Evolutionary conservation across 2,113 vertebrate species (phyloP), one percentile per base, ranked within the genome.

Genomic region (Arothron firmamentum): DNA sequence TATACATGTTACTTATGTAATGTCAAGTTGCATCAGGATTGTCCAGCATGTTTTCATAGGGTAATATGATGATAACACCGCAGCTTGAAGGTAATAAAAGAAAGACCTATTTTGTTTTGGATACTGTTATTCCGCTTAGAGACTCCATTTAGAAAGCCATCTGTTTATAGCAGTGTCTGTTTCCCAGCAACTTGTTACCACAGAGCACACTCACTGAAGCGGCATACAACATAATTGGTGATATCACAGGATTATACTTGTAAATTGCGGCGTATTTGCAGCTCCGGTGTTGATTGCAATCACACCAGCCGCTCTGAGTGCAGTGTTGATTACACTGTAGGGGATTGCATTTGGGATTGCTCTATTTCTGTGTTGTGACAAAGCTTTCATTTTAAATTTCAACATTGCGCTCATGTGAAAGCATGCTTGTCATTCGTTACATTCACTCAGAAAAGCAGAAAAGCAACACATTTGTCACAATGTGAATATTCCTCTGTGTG

Each of bases 181-280:
- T 74, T 88, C 86, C 79, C 77, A 75, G 88, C 87, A 90, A 88
- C 86, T 60, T 62, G 69, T 78, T 67, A 72, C 19, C 63, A 72
- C 65, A 62, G 45, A 53, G 65, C 50, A 68, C 70, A 78, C 67
- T 71, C 67, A 60, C 23, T 53, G 65, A 47, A n/a, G 23, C 59
- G 42, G 42, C 2, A 28, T 48, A 51, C 74, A 61, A 62, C 56
- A 72, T 80, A 74, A 80, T 77, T 78, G 62, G 59, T 70, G 56
- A 71, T 77, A 73, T 76, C 65, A 42, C 61, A 20, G 65, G 63
- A 66, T 65, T 66, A 56, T 59, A 60, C 59, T 76, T 76, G 72
- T 67, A 60, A 75, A 83, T 74, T 56, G 64, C 31, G 34, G 62
- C 64, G 53, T 65, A 56, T 74, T 80, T 59, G 52, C 58, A 41